A percentile compares a stretch with the other conserved stretches of the same genome.
Evolutionary conservation across 2,888 invertebrate genomes (phyloP).

Genomic region (Apotomis betuletana): DNA sequence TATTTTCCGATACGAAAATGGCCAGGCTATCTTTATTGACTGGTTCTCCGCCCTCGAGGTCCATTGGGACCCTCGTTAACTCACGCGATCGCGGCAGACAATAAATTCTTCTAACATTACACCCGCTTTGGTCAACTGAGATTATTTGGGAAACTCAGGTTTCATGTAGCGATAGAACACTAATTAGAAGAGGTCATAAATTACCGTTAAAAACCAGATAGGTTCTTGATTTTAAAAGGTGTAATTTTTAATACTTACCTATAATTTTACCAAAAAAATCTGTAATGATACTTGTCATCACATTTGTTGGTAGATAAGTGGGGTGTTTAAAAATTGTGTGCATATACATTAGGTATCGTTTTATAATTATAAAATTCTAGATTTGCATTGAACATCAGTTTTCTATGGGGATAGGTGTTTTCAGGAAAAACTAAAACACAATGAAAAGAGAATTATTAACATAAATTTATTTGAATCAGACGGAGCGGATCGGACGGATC

Average conservation of each 20-base stretch:
- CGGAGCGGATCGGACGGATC: slow-evolving; percentile 12
- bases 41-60: slow-evolving; percentile 5
- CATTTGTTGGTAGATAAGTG: too few relatives aligned
- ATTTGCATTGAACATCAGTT: too few relatives aligned
- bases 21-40: slow-evolving; percentile 2
- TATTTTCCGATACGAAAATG: background rate
- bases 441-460: background rate
- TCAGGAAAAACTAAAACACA: too few relatives aligned
- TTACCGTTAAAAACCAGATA: background rate
- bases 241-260: too few relatives aligned
- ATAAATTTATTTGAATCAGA: slow-evolving; percentile 22
- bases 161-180: background rate
- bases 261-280: too few relatives aligned
- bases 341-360: too few relatives aligned
- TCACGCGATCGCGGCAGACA: slow-evolving; percentile 16
- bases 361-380: too few relatives aligned
- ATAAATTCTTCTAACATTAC: slow-evolving; percentile 39
- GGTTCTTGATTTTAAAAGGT: too few relatives aligned
- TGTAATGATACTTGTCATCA: too few relatives aligned
- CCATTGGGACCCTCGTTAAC: slow-evolving; percentile 39
- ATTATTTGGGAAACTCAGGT: slow-evolving; percentile 1
- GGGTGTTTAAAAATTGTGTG: too few relatives aligned
- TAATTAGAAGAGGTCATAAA: background rate
- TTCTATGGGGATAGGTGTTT: too few relatives aligned
- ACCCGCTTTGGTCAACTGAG: slow-evolving; percentile 24